Percentiles rank a stretch among this genome's conserved stretches.
These are phyloP conservation scores for Dromococcyx pavoninus DNA, from an alignment of 2,797 vertebrate genomes.

Conservation along the genomic window DNA sequence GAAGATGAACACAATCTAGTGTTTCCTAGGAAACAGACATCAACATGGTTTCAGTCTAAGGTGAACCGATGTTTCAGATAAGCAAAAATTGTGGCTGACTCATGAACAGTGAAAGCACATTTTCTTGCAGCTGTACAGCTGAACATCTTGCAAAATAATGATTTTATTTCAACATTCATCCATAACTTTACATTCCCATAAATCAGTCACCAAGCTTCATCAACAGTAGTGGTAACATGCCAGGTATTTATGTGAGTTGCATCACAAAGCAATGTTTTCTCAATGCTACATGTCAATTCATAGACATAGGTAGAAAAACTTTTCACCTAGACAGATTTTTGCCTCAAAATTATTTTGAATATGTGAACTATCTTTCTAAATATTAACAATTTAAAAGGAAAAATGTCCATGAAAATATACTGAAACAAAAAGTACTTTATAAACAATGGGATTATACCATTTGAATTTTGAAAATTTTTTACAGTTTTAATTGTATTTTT, in stretches of 20 bases:
- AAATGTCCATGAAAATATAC: background rate
- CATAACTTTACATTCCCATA: background rate
- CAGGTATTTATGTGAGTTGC: background rate
- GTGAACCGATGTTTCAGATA: background rate
- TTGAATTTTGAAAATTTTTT: background rate
- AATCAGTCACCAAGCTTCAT: background rate
- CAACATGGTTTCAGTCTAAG: background rate
- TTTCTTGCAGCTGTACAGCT: background rate
- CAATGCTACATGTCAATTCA: background rate
- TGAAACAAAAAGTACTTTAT: fast-evolving
- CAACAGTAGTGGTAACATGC: background rate
- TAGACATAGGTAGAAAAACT: background rate
- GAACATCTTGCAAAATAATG: background rate
- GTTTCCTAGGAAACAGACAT: background rate
- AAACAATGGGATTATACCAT: background rate
- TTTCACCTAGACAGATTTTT: background rate
- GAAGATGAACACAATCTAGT: background rate
- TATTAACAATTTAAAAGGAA: background rate
- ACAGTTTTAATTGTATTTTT: background rate
- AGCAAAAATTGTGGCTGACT: background rate
- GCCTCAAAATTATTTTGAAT: background rate
- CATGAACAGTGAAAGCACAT: background rate
- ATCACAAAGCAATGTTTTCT: background rate
- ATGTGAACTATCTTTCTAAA: background rate
- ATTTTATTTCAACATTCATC: background rate